phyloP scores from a whole-genome alignment of 1,140 invertebrate genomes.

The Orchestia grillus region DNA sequence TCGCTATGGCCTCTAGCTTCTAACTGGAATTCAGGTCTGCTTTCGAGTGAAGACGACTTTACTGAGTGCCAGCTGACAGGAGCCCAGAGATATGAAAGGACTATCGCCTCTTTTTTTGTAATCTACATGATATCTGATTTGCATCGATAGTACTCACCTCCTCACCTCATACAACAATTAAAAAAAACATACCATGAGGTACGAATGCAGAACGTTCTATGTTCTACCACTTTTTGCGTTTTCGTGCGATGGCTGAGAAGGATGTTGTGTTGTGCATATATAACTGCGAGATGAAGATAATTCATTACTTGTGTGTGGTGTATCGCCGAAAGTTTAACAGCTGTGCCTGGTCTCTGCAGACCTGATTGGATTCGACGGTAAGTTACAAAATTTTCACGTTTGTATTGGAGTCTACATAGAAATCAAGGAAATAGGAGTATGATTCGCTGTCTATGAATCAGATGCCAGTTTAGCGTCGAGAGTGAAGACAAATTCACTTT shows the following conservation, averaged over 20 bases:
- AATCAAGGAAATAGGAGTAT: no score
- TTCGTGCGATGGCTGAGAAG: neutral
- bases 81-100: neutral
- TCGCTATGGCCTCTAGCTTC: neutral
- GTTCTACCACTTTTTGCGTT: neutral
- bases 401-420: no score
- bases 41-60: neutral
- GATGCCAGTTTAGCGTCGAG: no score
- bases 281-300: neutral
- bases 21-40: neutral
- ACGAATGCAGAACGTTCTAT: neutral
- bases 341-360: no score
- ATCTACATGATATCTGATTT: neutral
- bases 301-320: neutral
- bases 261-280: neutral
- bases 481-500: no score
- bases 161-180: neutral
- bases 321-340: no score
- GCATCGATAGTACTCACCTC: neutral
- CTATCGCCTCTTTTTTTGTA: neutral
- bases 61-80: neutral
- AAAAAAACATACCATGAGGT: neutral
- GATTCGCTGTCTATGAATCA: no score
- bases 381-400: no score
- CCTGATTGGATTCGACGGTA: no score